Base-by-base conservation (phyloP, 2,113 vertebrate species). In the Thamnophis sirtalis region DNA sequence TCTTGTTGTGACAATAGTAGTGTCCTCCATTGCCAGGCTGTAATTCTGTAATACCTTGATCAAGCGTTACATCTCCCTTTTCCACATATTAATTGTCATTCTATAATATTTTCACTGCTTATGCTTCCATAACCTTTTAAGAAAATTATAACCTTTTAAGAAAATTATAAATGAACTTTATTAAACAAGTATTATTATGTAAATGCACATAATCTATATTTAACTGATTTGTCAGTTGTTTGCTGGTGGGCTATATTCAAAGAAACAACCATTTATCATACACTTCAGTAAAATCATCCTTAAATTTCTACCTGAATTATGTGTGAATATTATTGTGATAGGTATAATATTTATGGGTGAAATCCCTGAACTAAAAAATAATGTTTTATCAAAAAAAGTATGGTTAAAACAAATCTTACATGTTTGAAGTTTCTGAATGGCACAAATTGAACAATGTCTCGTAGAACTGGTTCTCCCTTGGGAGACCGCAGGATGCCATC, bases 381-480 rank as follows among this genome's bases (percentile, higher is more conserved):
- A 60, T 22, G 19, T 15, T 28, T 92, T 63, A 49, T 90, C 24
- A 49, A 0, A 1, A 24, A 48, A 89, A 92, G 43, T 5, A 50
- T 87, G 93, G 2, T 86, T 28, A 93, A 94, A 94, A 93, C 26
- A 26, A 89, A 91, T 97, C 99, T 93, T 98, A 99, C 99, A 0
- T 99, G 99, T 97, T 99, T 99, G 97, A 99, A 99, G 98, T 99
- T 99, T 95, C 98, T 97, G 97, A 99, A 99, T 4, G 99, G 99
- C 94, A 99, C 99, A 48, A 99, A 99, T 97, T 99, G 99, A 91
- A 99, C 99, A 1, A 99, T 99, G 96, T 99, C 99, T 56, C 99
- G 97, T 60, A 99, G 98, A 92, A 99, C 98, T 0, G 99, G 99
- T 92, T 99, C 99, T 50, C 99, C 99, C 93, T 98, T 98, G 33